Conservation (phyloP, 1,140 invertebrate species). For the Triops cancriformis region DNA sequence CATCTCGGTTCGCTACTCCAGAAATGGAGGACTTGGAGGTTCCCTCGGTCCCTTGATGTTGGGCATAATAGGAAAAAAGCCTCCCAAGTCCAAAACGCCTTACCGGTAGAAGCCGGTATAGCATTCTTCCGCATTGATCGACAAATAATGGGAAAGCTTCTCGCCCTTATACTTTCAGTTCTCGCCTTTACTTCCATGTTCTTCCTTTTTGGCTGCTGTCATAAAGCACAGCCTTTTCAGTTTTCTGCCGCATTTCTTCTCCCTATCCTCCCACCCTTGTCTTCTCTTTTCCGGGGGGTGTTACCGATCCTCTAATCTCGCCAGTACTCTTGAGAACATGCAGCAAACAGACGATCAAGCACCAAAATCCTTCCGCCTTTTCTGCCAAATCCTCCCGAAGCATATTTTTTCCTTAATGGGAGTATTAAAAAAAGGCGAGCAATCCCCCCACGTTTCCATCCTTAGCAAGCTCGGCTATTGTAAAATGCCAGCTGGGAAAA, state of each 20-base stretch:
- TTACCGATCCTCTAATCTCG: neutral
- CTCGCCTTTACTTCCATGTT: neutral
- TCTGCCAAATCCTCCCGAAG: neutral
- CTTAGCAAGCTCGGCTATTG: neutral
- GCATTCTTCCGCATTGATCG: slow-evolving; percentile 7
- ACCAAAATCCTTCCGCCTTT: neutral
- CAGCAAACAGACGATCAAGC: neutral
- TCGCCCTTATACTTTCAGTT: neutral
- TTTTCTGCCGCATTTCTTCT: neutral
- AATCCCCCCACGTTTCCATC: neutral
- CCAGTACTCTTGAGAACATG: neutral
- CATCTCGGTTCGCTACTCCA: neutral
- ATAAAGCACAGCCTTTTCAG: neutral
- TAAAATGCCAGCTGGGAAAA: slow-evolving; percentile 6
- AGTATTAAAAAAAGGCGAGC: neutral
- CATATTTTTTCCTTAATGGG: neutral
- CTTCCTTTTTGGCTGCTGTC: neutral
- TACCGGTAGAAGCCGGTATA: neutral
- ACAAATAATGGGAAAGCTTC: neutral
- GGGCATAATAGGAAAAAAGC: neutral
- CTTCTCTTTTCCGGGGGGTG: neutral
- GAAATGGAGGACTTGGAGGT: neutral
- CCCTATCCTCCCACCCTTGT: neutral
- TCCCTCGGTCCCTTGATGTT: neutral
- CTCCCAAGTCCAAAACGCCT: neutral